Evolutionary conservation across 2,113 vertebrate species (phyloP), one percentile per base, ranked within the genome.

Genomic region (Zapornia atra): DNA sequence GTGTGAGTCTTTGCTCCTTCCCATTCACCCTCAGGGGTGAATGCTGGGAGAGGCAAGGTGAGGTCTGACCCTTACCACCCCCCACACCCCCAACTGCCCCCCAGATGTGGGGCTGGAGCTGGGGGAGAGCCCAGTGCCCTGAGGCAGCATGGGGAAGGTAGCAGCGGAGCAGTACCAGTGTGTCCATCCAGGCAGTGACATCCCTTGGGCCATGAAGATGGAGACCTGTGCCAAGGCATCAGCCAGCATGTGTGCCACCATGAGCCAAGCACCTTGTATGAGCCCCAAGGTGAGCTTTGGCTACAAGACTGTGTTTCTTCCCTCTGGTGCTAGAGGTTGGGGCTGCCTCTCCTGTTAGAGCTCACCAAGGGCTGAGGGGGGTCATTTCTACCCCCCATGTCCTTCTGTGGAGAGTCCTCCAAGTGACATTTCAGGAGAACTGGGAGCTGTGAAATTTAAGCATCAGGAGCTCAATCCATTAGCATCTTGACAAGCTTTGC

Each of bases 361-460:
- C 71, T 71, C 75, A 9, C 42, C 65, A 15, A 14, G 71, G 88
- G 73, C 88, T 12, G 8, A 31, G 48, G 36, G 64, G 54, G 11
- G 34, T 92, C 36, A 0, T 54, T 53, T 25, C 80, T 29, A 7
- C 24, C 38, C 84, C 44, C 69, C 2, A 0, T 28, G 57, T 79
- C 95, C 79, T 84, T 63, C 56, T 79, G 78, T 70, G 59, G 60
- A 56, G 40, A 56, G 81, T 92, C 87, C 95, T 97, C 88, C 82
- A 82, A 46, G 66, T 94, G 96, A 95, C 95, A 93, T 95, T 96
- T 79, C 24, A 13, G 85, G 82, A 78, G 78, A 68, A 33, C 60
- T 46, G 75, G 92, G 64, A 79, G 82, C 95, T 88, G 78, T 95
- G 96, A 95, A 93, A 96, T 93, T 75, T 86, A 77, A 86, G 89